Evolutionary conservation across 2,113 vertebrate species (phyloP).

Genomic region (Osmerus mordax): DNA sequence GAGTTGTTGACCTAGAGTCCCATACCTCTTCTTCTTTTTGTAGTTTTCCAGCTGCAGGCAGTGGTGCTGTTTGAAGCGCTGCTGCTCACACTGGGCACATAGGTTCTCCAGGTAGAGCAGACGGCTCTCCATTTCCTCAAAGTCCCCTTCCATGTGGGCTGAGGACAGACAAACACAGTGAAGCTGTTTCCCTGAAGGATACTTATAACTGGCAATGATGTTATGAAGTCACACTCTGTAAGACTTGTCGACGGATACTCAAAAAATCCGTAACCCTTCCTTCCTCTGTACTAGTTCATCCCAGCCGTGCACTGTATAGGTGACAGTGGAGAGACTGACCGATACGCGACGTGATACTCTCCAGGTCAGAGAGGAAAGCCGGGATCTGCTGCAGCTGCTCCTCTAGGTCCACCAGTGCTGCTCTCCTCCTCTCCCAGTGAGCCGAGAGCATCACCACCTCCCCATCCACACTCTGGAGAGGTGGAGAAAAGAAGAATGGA

Average conservation of each 20-base stretch:
- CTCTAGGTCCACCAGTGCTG: constrained; percentile 77
- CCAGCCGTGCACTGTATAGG: background rate
- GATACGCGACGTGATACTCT: constrained; percentile 78
- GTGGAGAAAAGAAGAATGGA: background rate
- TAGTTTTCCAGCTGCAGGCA: constrained; percentile 81
- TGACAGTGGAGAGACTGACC: constrained; percentile 67
- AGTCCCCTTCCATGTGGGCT: constrained; percentile 87
- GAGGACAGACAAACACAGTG: constrained; percentile 32
- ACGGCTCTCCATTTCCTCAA: constrained; percentile 89
- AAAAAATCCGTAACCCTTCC: background rate
- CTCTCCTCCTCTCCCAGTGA: constrained; percentile 86
- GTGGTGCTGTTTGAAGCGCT: constrained; percentile 78
- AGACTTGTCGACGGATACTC: no score
- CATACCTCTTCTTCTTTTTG: constrained; percentile 89
- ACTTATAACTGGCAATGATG: background rate
- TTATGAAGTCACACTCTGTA: no score
- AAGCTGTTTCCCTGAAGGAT: background rate
- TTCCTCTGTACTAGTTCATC: no score
- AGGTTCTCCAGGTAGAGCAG: constrained; percentile 84
- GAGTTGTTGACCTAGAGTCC: background rate
- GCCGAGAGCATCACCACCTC: constrained; percentile 93
- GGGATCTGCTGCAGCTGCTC: constrained; percentile 88
- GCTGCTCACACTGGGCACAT: constrained; percentile 87
- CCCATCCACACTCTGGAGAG: constrained; percentile 79
- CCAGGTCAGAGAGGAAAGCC: constrained; percentile 77